Evolutionary conservation across 2,888 invertebrate species (phyloP).

Genomic region (Brachynemurus nebulosus): DNA sequence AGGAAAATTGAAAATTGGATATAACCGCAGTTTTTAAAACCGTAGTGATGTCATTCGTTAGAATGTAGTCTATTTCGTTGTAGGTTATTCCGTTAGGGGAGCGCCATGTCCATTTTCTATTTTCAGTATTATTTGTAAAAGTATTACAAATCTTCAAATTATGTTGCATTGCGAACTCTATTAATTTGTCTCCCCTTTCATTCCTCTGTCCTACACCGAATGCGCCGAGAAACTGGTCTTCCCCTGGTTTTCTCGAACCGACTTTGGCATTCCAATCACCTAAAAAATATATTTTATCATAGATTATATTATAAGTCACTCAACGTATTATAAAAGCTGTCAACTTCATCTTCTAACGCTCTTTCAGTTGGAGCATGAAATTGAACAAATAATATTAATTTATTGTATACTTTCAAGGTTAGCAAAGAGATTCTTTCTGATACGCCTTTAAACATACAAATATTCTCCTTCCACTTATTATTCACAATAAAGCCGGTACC

Average conservation of each 20-base stretch:
- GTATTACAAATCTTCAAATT: constrained; percentile 18
- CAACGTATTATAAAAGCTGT: neutral
- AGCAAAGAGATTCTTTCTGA: too few species aligned
- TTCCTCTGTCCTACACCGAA: constrained; percentile 18
- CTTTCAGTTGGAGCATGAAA: neutral
- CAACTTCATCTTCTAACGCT: neutral
- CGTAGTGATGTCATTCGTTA: constrained; percentile 14
- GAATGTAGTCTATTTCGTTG: constrained; percentile 19
- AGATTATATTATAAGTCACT: neutral
- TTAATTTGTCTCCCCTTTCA: constrained; percentile 17
- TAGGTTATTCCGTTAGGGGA: constrained; percentile 13
- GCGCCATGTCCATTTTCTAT: constrained; percentile 18
- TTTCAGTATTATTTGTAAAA: constrained; percentile 16
- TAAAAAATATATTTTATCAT: neutral
- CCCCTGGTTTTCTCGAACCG: neutral
- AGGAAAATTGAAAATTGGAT: neutral
- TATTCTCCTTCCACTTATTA: too few species aligned
- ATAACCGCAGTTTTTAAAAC: neutral
- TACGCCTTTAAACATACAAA: too few species aligned
- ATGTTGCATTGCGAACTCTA: constrained; percentile 18
- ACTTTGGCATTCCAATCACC: neutral
- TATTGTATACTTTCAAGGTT: too few species aligned
- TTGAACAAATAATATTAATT: too few species aligned
- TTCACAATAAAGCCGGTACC: too few species aligned
- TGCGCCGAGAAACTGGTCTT: neutral